Evolutionary conservation across 1,140 invertebrate species (phyloP), one percentile per base, ranked within the genome.

Genomic region (Melipona quadrifasciata): DNA sequence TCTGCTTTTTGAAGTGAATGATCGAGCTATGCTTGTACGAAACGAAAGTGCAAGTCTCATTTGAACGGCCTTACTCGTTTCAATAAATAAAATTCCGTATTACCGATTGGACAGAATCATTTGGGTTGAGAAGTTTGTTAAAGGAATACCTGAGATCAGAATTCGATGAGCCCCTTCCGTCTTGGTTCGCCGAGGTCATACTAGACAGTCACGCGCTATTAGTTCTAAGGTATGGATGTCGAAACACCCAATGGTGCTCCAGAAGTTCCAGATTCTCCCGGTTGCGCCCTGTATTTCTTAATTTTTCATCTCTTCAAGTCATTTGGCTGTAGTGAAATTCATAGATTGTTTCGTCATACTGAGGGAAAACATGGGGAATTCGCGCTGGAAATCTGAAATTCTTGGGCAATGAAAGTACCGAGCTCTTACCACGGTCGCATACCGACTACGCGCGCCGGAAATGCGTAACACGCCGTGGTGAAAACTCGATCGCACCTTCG

Each of bases 191-290:
- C 77, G 89, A 86, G 88, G 86, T 87, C 87, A 83, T 65, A 86
- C 83, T 72, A 89, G 83, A 89, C 70, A 81, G 90, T 91, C 87
- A 91, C 82, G 90, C 90, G 70, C 87, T 86, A 86, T 75, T 76
- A 87, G 53, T 76, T 87, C 47, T 24, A 80, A 65, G 88, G 85
- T 90, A 91, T 91, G 88, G 64, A 61, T 88, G 75, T 89, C 61
- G 87, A 79, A 89, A 87, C n/a, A 53, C 53, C 61, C 34, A 47
- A 77, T 67, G 51, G 61, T 67, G 55, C 51, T 78, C 65, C 77
- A 57, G 67, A 87, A 78, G 77, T 90, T 79, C 51, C 71, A 51
- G 73, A 71, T 88, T 74, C 65, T 31, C 72, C 64, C 39, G 0
- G 39, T 81, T 24, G 12, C 68, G 11, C 5, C 24, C 21, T 27